Percentiles rank a stretch among this genome's conserved stretches.
These are phyloP conservation scores for Nibea albiflora DNA, from an alignment of 2,113 vertebrate species.

Conservation along the genomic window DNA sequence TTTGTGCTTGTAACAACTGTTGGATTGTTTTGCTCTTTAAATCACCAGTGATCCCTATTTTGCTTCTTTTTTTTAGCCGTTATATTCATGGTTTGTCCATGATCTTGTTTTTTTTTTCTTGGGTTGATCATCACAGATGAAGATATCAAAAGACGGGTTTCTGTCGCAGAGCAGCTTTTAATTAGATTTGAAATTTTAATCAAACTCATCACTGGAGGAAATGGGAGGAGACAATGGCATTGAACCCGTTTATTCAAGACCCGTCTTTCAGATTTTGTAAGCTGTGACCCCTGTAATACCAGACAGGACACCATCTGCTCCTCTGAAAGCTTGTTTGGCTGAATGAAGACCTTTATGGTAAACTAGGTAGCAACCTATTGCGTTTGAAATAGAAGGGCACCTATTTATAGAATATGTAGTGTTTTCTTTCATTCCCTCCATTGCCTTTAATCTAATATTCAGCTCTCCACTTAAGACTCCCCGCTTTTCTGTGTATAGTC, in stretches of 20 bases:
- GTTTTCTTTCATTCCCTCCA: conserved; percentile 58
- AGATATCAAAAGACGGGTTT: conserved; percentile 19
- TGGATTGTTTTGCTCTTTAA: conserved; percentile 36
- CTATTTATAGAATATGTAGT: conserved; percentile 62
- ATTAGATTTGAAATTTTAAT: conserved; percentile 38
- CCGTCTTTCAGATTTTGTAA: conserved; percentile 55
- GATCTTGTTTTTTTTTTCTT: background rate
- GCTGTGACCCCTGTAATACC: conserved; percentile 65
- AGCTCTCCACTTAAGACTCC: conserved; percentile 22
- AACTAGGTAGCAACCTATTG: conserved; percentile 21
- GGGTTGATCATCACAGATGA: background rate
- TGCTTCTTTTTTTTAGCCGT: conserved; percentile 6
- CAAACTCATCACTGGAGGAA: conserved; percentile 26
- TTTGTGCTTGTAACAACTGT: conserved; percentile 53
- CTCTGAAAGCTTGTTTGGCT: conserved; percentile 43
- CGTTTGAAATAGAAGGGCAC: conserved; percentile 50
- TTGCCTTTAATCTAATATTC: conserved; percentile 63
- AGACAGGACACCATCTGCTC: conserved; percentile 75
- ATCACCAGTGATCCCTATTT: conserved; percentile 6
- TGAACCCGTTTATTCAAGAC: conserved; percentile 40
- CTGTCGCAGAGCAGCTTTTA: conserved; percentile 6
- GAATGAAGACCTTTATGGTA: conserved; percentile 64
- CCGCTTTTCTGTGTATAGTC: conserved; percentile 27
- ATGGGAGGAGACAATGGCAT: conserved; percentile 27
- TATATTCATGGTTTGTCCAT: background rate